phyloP scores from a whole-genome alignment of 1,140 invertebrate species.

The Meteorus sp. region DNA sequence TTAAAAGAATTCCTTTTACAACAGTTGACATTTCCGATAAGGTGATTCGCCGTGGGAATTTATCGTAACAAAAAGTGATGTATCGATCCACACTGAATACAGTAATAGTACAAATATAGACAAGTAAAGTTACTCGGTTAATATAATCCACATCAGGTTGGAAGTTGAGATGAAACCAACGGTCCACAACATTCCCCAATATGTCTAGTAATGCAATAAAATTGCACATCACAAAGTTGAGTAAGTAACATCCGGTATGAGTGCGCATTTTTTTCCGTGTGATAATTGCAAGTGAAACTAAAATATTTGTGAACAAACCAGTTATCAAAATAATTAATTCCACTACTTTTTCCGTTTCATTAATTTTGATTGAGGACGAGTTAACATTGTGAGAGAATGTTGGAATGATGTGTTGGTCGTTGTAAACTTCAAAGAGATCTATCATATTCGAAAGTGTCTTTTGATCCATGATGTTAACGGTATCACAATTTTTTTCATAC shows the following conservation, averaged over 20 bases:
- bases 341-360: conserved; percentile 13
- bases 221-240: conserved; percentile 41
- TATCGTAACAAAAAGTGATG: conserved; percentile 26
- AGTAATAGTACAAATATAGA: conserved; percentile 41
- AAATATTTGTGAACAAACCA: conserved; percentile 32
- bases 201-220: conserved; percentile 43
- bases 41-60: conserved; percentile 15
- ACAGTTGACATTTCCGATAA: conserved; percentile 27
- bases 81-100: conserved; percentile 42
- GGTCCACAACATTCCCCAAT: conserved; percentile 34
- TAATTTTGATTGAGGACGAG: not conserved
- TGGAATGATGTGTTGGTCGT: not conserved
- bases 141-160: conserved; percentile 42
- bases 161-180: conserved; percentile 34
- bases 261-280: conserved; percentile 32
- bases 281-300: conserved; percentile 31
- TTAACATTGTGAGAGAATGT: not conserved
- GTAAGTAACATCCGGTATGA: conserved; percentile 38
- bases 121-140: conserved; percentile 40
- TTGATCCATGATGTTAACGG: not conserved
- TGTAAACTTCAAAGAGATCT: not conserved
- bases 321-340: conserved; percentile 32
- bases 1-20: conserved; percentile 35
- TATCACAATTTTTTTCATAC: not conserved
- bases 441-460: not conserved